Conservation (phyloP, 2,888 invertebrate genomes). For the Anaspis maculata region DNA sequence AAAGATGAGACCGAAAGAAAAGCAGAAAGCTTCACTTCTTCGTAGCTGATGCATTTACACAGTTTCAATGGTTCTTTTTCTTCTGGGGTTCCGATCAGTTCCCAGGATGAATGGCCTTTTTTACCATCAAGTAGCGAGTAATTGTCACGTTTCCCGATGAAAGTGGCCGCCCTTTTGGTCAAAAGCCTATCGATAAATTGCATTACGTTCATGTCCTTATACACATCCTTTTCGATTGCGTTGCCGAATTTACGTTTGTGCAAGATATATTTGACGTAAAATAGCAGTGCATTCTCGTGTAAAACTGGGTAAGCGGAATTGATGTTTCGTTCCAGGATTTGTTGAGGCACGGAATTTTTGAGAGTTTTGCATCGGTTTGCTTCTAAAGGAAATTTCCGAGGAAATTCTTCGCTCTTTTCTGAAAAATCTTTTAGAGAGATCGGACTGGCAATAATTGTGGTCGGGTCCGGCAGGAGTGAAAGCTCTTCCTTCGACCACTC, state of each 20-base stretch:
- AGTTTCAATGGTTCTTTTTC: conserved; percentile 44
- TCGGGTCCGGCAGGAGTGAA: too few species aligned
- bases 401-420: too few species aligned
- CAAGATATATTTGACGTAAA: conserved; percentile 57
- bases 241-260: conserved; percentile 45
- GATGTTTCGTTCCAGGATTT: conserved; percentile 38
- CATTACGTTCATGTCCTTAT: conserved; percentile 39
- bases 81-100: conserved; percentile 44
- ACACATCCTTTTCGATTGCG: conserved; percentile 23
- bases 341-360: too few species aligned
- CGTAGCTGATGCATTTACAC: conserved; percentile 48
- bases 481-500: too few species aligned
- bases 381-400: too few species aligned
- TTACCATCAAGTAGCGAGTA: conserved; percentile 34
- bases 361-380: too few species aligned
- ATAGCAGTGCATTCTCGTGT: conserved; percentile 55
- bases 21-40: conserved; percentile 52
- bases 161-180: conserved; percentile 46
- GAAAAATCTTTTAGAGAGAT: too few species aligned
- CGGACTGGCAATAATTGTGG: too few species aligned
- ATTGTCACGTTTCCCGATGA: conserved; percentile 30
- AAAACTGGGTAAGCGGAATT: conserved; percentile 59
- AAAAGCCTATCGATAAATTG: conserved; percentile 47
- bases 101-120: conserved; percentile 45
- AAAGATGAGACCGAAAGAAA: conserved; percentile 49